phyloP scores from a whole-genome alignment of 2,113 vertebrate species.

The Monopterus albus region DNA sequence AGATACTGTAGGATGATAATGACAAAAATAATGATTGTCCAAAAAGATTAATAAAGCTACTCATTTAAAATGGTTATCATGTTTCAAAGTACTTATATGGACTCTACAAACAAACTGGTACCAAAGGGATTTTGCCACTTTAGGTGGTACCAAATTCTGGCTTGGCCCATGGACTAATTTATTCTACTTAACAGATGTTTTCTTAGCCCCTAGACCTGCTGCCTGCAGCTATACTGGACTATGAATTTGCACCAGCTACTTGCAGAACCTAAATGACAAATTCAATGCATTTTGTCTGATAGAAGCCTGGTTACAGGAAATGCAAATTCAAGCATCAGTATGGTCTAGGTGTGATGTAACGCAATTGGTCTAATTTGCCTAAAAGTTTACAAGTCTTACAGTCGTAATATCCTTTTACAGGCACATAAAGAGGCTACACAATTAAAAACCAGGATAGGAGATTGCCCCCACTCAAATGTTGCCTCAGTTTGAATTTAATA shows the following conservation, averaged over 20 bases:
- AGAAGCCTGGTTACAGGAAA: constrained; percentile 3
- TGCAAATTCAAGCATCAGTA: background rate
- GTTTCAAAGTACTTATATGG: too few species aligned
- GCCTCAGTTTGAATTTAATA: too few species aligned
- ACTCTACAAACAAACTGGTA: too few species aligned
- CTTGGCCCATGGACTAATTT: too few species aligned
- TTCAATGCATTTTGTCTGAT: constrained; percentile 6
- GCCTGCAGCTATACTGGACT: background rate
- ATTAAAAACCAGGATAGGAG: background rate
- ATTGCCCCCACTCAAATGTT: too few species aligned
- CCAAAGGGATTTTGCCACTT: too few species aligned
- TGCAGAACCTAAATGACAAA: background rate
- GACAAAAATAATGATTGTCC: too few species aligned
- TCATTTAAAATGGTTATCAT: too few species aligned
- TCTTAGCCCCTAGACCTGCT: constrained; percentile 1
- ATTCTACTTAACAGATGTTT: background rate
- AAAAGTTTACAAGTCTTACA: constrained; percentile 40
- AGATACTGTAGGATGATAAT: too few species aligned
- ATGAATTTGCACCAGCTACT: constrained; percentile 10
- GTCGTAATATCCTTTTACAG: constrained; percentile 29
- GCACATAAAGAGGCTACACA: background rate
- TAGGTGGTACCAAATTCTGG: too few species aligned
- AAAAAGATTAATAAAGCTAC: too few species aligned
- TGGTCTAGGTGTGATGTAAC: constrained; percentile 51
- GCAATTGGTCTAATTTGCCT: constrained; percentile 63